Conservation (phyloP, 2,888 invertebrate genomes). For the Allophyes oxyacanthae region DNA sequence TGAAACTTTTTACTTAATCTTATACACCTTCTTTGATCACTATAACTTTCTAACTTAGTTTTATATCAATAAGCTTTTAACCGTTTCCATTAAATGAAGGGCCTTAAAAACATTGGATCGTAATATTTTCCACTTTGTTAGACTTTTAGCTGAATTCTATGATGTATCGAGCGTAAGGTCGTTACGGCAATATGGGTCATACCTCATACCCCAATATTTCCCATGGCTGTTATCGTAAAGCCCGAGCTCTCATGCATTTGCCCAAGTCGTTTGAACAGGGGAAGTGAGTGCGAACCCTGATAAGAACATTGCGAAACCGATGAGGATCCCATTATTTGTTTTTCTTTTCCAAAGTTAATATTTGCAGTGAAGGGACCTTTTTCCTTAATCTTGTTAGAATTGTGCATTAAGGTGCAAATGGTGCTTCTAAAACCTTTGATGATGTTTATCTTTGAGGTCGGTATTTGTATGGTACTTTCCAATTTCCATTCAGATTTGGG, state of each 20-base stretch:
- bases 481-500: conserved; percentile 5
- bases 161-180: conserved; percentile 15
- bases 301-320: conserved; percentile 32
- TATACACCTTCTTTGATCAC: conserved; percentile 5
- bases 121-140: conserved; percentile 21
- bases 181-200: conserved; percentile 23
- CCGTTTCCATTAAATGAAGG: conserved; percentile 10
- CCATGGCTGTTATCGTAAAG: conserved; percentile 40
- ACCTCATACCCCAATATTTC: conserved; percentile 19
- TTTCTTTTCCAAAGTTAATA: conserved; percentile 39
- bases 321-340: conserved; percentile 39
- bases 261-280: conserved; percentile 30
- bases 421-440: conserved; percentile 12
- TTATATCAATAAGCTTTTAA: conserved; percentile 35
- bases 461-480: not conserved
- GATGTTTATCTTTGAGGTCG: conserved; percentile 44
- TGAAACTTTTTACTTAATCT: not conserved
- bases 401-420: conserved; percentile 42
- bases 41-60: conserved; percentile 21
- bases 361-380: conserved; percentile 19
- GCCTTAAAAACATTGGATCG: conserved; percentile 19
- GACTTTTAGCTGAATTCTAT: conserved; percentile 25
- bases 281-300: conserved; percentile 46
- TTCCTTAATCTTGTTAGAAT: conserved; percentile 30
- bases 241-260: conserved; percentile 27